A percentile compares a stretch with the other conserved stretches of the same genome.
Evolutionary conservation across 2,888 invertebrate genomes (phyloP).

Genomic region (Nipponacmea schrenckii): DNA sequence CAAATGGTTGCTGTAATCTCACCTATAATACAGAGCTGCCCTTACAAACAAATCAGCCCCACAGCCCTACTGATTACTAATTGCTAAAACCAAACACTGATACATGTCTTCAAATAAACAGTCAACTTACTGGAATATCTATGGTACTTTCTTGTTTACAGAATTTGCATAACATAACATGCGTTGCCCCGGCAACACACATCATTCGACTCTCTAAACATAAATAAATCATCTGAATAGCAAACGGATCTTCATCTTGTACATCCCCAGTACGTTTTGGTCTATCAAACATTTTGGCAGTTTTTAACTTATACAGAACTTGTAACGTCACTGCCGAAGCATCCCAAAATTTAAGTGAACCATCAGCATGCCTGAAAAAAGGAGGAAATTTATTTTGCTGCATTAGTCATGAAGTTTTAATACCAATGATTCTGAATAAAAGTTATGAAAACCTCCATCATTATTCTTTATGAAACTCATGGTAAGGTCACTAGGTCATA

Average conservation of each 20-base stretch:
- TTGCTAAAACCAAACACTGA: no score
- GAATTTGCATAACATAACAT: constrained; percentile 95
- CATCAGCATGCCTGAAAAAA: constrained; percentile 90
- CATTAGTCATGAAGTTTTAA: not conserved
- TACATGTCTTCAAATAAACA: no score
- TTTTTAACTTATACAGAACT: constrained; percentile 96
- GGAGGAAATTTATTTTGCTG: constrained; percentile 12
- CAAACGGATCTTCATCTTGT: constrained; percentile 84
- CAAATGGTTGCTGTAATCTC: no score
- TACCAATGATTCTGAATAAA: no score
- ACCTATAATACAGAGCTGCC: no score
- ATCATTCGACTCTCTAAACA: constrained; percentile 93
- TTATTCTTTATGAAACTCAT: no score
- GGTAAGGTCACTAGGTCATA: no score
- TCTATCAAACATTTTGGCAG: constrained; percentile 89
- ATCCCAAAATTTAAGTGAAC: constrained; percentile 99
- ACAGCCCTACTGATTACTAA: no score
- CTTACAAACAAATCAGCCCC: no score
- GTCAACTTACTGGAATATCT: constrained; percentile 63
- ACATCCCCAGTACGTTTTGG: constrained; percentile 69
- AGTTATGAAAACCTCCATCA: no score
- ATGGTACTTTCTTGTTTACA: constrained; percentile 85
- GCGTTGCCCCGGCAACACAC: constrained; percentile 90
- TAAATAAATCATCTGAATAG: constrained; percentile 87
- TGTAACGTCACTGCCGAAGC: constrained; percentile 93